Conservation (phyloP, 2,797 vertebrate genomes). For the Spheniscus humboldti region DNA sequence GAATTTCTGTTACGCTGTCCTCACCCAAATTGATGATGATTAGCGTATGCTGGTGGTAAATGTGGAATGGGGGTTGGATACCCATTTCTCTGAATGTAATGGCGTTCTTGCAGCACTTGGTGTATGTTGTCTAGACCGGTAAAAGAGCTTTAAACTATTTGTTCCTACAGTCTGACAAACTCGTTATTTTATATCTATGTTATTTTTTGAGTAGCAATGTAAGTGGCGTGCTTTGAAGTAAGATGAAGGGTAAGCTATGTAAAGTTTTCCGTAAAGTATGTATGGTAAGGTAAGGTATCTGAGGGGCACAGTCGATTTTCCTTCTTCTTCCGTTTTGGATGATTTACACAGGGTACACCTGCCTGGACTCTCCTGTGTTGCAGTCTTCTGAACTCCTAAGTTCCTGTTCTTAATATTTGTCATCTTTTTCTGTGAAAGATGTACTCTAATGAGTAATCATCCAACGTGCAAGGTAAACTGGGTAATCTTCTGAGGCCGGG, state of each 20-base stretch:
- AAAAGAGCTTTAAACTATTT: conserved; percentile 11
- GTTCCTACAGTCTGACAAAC: background rate
- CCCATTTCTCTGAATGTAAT: background rate
- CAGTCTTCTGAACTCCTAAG: background rate
- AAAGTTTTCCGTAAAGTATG: background rate
- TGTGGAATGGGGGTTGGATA: background rate
- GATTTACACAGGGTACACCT: background rate
- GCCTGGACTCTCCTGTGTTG: background rate
- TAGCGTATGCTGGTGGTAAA: background rate
- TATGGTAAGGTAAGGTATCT: background rate
- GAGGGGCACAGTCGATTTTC: background rate
- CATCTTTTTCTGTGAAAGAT: background rate
- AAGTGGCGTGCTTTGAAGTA: background rate
- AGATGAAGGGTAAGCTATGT: background rate
- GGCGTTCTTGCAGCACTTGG: background rate
- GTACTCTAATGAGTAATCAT: background rate
- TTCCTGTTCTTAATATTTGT: background rate
- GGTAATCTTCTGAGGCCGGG: background rate
- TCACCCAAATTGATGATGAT: background rate
- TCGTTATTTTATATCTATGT: background rate
- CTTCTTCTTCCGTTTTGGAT: background rate
- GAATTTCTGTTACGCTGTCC: background rate
- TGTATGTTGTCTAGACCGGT: background rate
- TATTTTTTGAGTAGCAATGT: background rate
- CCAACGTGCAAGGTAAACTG: background rate